Conservation (phyloP, 2,888 invertebrate species). For the Melangyna quadrimaculata region DNA sequence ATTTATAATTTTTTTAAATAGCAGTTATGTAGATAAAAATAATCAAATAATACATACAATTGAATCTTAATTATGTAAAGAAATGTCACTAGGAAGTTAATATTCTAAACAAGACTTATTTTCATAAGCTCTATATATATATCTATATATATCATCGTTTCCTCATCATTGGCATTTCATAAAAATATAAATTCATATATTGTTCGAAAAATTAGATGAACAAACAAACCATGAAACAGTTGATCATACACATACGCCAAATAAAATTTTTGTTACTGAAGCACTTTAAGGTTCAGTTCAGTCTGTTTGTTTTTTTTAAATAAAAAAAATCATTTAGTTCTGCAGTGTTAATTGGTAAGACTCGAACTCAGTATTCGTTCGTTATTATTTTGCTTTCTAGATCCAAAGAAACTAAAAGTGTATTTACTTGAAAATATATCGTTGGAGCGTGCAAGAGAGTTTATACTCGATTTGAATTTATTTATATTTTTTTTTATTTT, state of each 20-base stretch:
- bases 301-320: slow-evolving; percentile 37
- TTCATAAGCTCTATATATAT: neutral
- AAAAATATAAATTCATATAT: neutral
- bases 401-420: slow-evolving; percentile 47
- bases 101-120: slow-evolving; percentile 27
- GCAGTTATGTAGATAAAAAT: neutral
- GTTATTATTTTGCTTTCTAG: slow-evolving; percentile 61
- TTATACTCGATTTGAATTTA: slow-evolving; percentile 12
- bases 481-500: neutral
- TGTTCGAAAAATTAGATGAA: slow-evolving; percentile 41
- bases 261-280: slow-evolving; percentile 21
- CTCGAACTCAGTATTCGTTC: slow-evolving; percentile 51
- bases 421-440: slow-evolving; percentile 14
- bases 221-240: slow-evolving; percentile 65
- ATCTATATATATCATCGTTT: neutral
- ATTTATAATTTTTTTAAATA: neutral
- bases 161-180: slow-evolving; percentile 17
- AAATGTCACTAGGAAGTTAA: slow-evolving; percentile 35
- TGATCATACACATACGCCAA: slow-evolving; percentile 36
- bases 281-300: slow-evolving; percentile 5
- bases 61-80: neutral
- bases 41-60: neutral
- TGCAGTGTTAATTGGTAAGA: slow-evolving; percentile 65
- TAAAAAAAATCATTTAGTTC: slow-evolving; percentile 65
- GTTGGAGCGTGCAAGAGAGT: neutral